Evolutionary conservation across 2,113 vertebrate genomes (phyloP).

Genomic region (Poeciliopsis retropinna): DNA sequence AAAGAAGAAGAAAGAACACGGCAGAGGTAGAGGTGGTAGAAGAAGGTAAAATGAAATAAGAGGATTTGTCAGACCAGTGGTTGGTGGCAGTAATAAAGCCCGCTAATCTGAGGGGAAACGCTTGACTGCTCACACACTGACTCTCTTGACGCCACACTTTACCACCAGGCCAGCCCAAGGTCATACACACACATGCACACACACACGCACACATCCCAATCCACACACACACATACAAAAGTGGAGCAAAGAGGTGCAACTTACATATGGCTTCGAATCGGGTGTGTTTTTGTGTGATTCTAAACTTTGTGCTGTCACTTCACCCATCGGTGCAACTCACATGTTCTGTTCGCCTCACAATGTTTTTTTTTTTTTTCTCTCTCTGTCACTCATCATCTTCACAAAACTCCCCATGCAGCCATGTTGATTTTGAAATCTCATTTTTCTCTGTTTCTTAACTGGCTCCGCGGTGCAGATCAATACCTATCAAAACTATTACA

Average conservation of each 20-base stretch:
- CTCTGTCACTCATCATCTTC: slow-evolving; percentile 42
- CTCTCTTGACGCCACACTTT: slow-evolving; percentile 80
- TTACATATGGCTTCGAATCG: slow-evolving; percentile 29
- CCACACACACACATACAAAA: slow-evolving; percentile 61
- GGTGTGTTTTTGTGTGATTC: slow-evolving; percentile 8
- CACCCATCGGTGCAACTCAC: slow-evolving; percentile 24
- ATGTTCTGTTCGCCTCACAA: neutral
- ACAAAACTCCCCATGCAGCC: slow-evolving; percentile 50
- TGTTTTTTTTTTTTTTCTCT: slow-evolving; percentile 10
- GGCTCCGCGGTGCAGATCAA: slow-evolving; percentile 74
- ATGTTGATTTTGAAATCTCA: slow-evolving; percentile 75
- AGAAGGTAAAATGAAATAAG: slow-evolving; percentile 80
- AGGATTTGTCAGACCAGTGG: slow-evolving; percentile 84
- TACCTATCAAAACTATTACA: slow-evolving; percentile 81
- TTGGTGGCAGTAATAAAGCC: slow-evolving; percentile 86
- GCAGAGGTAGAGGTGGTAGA: slow-evolving; percentile 61
- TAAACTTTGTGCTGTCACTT: slow-evolving; percentile 10
- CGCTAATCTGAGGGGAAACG: slow-evolving; percentile 85
- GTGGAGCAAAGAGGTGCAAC: neutral
- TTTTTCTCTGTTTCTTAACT: slow-evolving; percentile 79
- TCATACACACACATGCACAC: slow-evolving; percentile 77
- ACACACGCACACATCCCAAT: slow-evolving; percentile 31
- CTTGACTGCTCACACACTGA: slow-evolving; percentile 80
- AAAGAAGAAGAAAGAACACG: slow-evolving; percentile 50
- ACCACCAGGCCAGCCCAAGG: slow-evolving; percentile 81